phyloP scores from a whole-genome alignment of 2,113 vertebrate genomes.

The Tapirus terrestris region DNA sequence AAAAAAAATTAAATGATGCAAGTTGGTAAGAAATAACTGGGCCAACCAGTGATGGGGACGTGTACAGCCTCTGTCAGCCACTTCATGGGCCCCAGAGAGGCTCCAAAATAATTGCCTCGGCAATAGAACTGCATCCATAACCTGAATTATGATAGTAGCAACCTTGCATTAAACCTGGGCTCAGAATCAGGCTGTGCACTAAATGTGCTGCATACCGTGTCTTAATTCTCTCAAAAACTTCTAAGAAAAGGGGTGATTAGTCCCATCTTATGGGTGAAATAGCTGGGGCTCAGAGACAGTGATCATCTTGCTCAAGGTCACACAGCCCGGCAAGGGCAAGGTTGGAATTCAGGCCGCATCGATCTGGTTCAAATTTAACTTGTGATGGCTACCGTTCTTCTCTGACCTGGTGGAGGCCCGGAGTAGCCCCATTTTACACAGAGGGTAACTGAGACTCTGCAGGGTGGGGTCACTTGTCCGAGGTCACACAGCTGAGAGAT shows the following conservation, averaged over 20 bases:
- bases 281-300: neutral
- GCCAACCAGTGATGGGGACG: neutral
- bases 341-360: neutral
- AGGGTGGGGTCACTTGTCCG: neutral
- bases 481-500: neutral
- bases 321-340: neutral
- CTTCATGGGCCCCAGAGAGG: neutral
- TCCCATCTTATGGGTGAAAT: neutral
- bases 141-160: neutral
- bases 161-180: neutral
- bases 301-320: neutral
- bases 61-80: neutral
- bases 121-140: neutral
- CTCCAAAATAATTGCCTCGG: neutral
- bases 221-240: neutral
- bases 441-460: neutral
- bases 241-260: neutral
- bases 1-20: slow-evolving; percentile 11
- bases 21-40: neutral
- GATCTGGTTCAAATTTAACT: neutral
- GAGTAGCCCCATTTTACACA: neutral
- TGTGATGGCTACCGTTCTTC: neutral
- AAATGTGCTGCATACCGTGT: rapidly evolving
- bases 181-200: too few species aligned
- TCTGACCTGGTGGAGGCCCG: neutral